Evolutionary conservation across 2,888 invertebrate species (phyloP).

Genomic region (Agonopterix alstromeriana): DNA sequence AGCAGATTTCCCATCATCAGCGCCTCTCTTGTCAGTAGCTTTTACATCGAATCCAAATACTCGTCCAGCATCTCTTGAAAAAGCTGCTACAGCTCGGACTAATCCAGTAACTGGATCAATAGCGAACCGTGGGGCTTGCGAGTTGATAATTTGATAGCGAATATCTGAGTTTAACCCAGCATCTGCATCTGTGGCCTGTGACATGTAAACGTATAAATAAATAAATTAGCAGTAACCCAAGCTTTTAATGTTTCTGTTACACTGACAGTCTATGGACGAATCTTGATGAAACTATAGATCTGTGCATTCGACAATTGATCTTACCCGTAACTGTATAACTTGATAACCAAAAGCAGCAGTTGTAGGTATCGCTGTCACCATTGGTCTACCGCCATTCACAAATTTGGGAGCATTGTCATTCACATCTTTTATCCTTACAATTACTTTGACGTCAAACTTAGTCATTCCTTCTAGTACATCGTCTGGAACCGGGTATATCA

Average conservation of each 20-base stretch:
- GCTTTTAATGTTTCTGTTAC: too few species aligned
- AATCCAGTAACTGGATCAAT: constrained; percentile 87
- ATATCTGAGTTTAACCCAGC: constrained; percentile 86
- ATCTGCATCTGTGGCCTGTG: constrained; percentile 85
- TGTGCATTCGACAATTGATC: background rate
- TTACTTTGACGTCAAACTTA: constrained; percentile 87
- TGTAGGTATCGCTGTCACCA: constrained; percentile 89
- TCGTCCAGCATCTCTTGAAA: constrained; percentile 82
- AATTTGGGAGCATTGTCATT: constrained; percentile 91
- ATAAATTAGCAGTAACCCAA: too few species aligned
- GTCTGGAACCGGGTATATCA: constrained; percentile 86
- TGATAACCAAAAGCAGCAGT: constrained; percentile 89
- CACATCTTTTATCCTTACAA: constrained; percentile 85
- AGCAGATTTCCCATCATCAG: constrained; percentile 88
- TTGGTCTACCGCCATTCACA: constrained; percentile 83
- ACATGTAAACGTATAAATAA: background rate
- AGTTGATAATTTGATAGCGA: constrained; percentile 87
- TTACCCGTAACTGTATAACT: constrained; percentile 84
- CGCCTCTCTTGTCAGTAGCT: constrained; percentile 88
- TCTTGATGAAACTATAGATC: too few species aligned
- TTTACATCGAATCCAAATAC: constrained; percentile 93
- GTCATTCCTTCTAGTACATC: constrained; percentile 83
- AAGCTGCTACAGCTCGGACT: constrained; percentile 83
- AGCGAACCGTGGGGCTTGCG: constrained; percentile 84
- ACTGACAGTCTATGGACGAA: too few species aligned